Percentiles rank a stretch among this genome's conserved stretches.
Conservation (phyloP, 2,797 vertebrate species). For the Ispidina picta region DNA sequence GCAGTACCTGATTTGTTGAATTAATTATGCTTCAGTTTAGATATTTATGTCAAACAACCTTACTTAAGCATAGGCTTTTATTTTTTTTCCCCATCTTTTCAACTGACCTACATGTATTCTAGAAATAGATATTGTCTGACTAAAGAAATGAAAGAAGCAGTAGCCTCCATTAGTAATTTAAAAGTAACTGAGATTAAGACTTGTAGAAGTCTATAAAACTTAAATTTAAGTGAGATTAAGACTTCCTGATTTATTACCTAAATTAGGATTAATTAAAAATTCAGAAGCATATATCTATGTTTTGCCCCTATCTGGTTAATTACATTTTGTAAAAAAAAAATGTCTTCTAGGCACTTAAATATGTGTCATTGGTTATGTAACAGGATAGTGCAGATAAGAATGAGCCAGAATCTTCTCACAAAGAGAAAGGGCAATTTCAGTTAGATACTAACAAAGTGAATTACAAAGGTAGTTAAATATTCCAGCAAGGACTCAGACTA, state of each 20-base stretch:
- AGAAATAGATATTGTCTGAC: not conserved
- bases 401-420: fast-evolving
- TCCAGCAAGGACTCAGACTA: not conserved
- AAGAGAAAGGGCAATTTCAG: not conserved
- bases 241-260: not conserved
- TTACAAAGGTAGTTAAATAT: fast-evolving
- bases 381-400: not conserved
- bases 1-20: not conserved
- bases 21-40: not conserved
- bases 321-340: not conserved
- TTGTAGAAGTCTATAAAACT: not conserved
- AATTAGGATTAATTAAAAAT: not conserved
- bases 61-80: not conserved
- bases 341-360: not conserved
- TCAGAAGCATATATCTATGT: not conserved
- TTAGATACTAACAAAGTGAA: fast-evolving
- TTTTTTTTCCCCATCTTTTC: not conserved
- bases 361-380: not conserved
- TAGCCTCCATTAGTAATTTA: not conserved
- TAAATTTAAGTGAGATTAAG: not conserved
- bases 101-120: not conserved
- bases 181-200: not conserved
- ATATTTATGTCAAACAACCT: not conserved
- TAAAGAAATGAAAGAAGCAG: not conserved
- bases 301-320: not conserved